phyloP scores from a whole-genome alignment of 2,797 vertebrate genomes.

The Tokudaia muenninki region DNA sequence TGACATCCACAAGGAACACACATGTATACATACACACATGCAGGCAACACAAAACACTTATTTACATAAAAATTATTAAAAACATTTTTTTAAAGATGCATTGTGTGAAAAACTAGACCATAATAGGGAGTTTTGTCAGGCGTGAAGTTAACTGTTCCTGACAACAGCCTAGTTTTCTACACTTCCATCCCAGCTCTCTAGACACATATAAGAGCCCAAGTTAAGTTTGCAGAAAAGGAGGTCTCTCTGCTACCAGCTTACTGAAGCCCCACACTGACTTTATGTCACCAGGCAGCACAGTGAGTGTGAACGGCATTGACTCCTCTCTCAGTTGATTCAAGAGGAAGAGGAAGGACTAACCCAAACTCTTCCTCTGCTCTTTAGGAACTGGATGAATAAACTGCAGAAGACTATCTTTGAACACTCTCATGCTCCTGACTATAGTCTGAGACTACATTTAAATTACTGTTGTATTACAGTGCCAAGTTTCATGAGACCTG shows the following conservation, averaged over 20 bases:
- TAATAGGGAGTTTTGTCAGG: background rate
- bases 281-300: background rate
- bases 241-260: background rate
- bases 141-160: background rate
- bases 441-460: constrained; percentile 26
- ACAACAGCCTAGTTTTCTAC: constrained; percentile 26
- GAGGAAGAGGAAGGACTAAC: constrained; percentile 27
- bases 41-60: background rate
- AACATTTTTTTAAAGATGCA: background rate
- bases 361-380: background rate
- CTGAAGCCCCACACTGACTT: background rate
- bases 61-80: background rate
- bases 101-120: constrained; percentile 7
- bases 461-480: constrained; percentile 57
- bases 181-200: constrained; percentile 25
- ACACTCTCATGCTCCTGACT: constrained; percentile 16
- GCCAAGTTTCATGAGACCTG: constrained; percentile 58
- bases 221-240: background rate
- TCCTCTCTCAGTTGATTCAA: background rate
- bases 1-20: background rate
- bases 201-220: background rate
- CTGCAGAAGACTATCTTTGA: constrained; percentile 41
- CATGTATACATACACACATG: background rate
- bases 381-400: background rate
- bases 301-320: background rate